Conservation (phyloP, 2,797 vertebrate species). For the Acanthurus leucopareius region DNA sequence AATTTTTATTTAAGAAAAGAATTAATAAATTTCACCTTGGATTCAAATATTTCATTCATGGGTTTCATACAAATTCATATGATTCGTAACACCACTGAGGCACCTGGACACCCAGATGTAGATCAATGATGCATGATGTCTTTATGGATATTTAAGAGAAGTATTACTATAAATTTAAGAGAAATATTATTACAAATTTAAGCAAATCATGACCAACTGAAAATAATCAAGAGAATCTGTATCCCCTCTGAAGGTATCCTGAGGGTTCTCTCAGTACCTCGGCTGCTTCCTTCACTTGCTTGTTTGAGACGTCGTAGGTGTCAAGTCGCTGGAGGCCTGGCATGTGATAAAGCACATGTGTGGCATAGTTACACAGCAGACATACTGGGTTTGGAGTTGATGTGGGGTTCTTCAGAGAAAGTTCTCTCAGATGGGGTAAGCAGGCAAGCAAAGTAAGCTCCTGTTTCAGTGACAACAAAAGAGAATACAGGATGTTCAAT, state of each 20-base stretch:
- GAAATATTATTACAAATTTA: too few species aligned
- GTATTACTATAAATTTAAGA: too few species aligned
- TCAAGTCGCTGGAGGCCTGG: conserved; percentile 89
- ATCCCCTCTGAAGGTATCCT: not conserved
- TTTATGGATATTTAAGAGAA: too few species aligned
- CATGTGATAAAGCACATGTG: conserved; percentile 91
- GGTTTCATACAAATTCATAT: too few species aligned
- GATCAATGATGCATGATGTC: too few species aligned
- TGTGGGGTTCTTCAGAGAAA: conserved; percentile 89
- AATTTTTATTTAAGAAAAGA: not conserved
- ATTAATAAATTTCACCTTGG: not conserved
- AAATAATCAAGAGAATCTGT: too few species aligned
- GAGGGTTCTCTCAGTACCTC: conserved; percentile 81
- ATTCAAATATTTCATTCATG: not conserved
- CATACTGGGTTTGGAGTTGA: conserved; percentile 90
- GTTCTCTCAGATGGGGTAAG: conserved; percentile 84
- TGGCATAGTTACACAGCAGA: conserved; percentile 90
- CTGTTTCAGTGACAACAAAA: conserved; percentile 78
- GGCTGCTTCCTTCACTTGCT: conserved; percentile 89
- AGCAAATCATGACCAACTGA: too few species aligned
- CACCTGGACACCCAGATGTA: not conserved
- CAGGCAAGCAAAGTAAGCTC: conserved; percentile 88
- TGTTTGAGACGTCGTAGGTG: conserved; percentile 87
- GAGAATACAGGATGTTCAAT: conserved; percentile 9
- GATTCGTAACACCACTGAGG: not conserved